Conservation (phyloP, 2,797 vertebrate species). For the Leptodactylus fallax region DNA sequence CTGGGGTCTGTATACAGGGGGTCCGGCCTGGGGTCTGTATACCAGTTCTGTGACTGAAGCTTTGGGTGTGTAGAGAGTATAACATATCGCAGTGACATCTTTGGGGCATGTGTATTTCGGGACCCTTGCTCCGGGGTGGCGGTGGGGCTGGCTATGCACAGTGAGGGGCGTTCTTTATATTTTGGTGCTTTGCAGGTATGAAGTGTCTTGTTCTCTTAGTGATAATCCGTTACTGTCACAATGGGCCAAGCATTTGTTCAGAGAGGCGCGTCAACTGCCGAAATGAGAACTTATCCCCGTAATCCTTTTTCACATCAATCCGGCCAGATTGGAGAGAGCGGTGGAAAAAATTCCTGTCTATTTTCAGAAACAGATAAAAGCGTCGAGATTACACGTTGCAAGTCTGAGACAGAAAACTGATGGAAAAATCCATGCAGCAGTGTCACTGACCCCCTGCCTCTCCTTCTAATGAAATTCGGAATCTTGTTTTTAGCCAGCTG, state of each 20-base stretch:
- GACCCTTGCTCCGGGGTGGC: neutral
- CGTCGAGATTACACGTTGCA: constrained; percentile 81
- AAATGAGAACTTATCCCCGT: constrained; percentile 75
- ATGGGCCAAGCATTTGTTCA: constrained; percentile 67
- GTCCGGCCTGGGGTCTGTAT: too few species aligned
- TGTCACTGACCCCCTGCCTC: constrained; percentile 57
- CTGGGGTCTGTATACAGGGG: too few species aligned
- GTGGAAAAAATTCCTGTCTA: constrained; percentile 87
- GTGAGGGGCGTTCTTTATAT: neutral
- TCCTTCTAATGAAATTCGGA: constrained; percentile 50
- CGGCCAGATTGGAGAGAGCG: constrained; percentile 80
- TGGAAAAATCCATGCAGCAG: constrained; percentile 81
- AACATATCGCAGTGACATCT: neutral
- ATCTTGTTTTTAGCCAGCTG: constrained; percentile 68
- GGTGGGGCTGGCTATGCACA: too few species aligned
- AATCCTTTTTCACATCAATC: constrained; percentile 77
- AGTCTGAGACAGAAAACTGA: constrained; percentile 78
- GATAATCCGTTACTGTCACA: neutral
- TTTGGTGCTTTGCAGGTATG: neutral
- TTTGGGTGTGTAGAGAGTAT: neutral
- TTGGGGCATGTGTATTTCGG: neutral
- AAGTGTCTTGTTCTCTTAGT: neutral
- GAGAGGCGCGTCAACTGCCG: constrained; percentile 70
- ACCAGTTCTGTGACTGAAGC: too few species aligned
- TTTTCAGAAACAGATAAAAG: constrained; percentile 87